These are phyloP conservation scores for Caenorhabditis sp. DNA, from an alignment of 2,888 invertebrate species.

Conservation along the genomic window DNA sequence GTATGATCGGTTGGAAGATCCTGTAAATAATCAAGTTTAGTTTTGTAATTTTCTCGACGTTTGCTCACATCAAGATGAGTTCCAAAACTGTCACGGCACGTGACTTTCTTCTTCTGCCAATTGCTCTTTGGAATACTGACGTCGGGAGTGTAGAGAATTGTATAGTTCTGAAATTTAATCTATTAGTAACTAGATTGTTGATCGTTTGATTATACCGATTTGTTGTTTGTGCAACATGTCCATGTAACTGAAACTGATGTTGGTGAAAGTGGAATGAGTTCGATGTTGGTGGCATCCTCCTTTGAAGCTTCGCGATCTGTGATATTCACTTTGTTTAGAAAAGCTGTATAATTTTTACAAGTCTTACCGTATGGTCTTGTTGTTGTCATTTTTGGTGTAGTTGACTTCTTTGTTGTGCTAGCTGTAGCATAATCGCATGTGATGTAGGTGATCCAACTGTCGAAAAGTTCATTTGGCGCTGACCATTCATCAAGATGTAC, in stretches of 20 bases:
- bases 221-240: conserved; percentile 68
- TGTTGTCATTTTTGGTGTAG: conserved; percentile 45
- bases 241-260: conserved; percentile 62
- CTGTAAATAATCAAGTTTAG: conserved; percentile 8
- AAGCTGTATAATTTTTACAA: background rate
- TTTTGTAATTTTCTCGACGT: background rate
- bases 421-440: conserved; percentile 61
- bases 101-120: conserved; percentile 54
- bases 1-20: conserved; percentile 57
- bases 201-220: conserved; percentile 41
- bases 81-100: conserved; percentile 62
- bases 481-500: conserved; percentile 66
- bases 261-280: conserved; percentile 58
- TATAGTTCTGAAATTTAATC: conserved; percentile 64
- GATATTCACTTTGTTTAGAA: background rate
- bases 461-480: conserved; percentile 58
- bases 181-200: too few relatives aligned
- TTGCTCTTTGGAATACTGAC: conserved; percentile 49
- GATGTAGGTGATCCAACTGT: conserved; percentile 61
- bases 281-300: conserved; percentile 62
- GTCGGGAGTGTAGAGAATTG: conserved; percentile 63
- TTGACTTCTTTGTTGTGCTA: conserved; percentile 42
- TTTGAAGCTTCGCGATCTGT: conserved; percentile 28
- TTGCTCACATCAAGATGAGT: conserved; percentile 30
- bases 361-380: conserved; percentile 19